Evolutionary conservation across 2,888 invertebrate species (phyloP), one percentile per base, ranked within the genome.

Genomic region (Priapulus caudatus): DNA sequence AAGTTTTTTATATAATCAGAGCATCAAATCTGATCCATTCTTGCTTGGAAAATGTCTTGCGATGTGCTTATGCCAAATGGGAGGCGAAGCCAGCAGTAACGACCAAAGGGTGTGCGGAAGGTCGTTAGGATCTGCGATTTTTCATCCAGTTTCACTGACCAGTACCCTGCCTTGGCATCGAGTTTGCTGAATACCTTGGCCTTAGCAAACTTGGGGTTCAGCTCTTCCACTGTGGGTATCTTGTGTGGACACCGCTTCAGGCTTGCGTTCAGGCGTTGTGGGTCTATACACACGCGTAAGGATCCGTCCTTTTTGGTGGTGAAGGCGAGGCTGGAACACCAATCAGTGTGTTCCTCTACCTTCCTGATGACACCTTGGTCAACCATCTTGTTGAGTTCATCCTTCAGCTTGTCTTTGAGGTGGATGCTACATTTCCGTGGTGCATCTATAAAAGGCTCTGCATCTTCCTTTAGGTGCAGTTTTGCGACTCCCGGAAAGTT

Each of bases 261-360:
- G 10, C 48, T 43, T 1, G 52, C 21, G 48, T 58, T 59, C 10
- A 59, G 56, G 15, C 23, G 33, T 22, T 47, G 33, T 1, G 54
- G 57, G 33, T 59, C 55, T 0, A 54, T 50, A 44, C 59, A 60
- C n/a, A 59, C 19, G 10, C 56, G n/a, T n/a, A 52, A 19, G 1
- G 45, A 23, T 1, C 48, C 43, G 46, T 54, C 44, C 10, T 19
- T 23, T 21, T 56, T 54, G 1, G 16, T 23, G 4, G 45, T 23
- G 23, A 47, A 53, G 4, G 53, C 48, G 15, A 53, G 18, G n/a
- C 51, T 50, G 22, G 45, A 47, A 33, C 46, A 24, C 51, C 51
- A 55, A 21, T 53, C 53, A 24, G 52, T 51, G 23, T 46, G 55
- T 43, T 54, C 47, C 2, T 20, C 45, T 2, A 56, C 50, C n/a